Percentiles rank a stretch among this genome's conserved stretches.
Evolutionary conservation across 2,888 invertebrate species (phyloP).

Genomic region (Cylloceria caligata): DNA sequence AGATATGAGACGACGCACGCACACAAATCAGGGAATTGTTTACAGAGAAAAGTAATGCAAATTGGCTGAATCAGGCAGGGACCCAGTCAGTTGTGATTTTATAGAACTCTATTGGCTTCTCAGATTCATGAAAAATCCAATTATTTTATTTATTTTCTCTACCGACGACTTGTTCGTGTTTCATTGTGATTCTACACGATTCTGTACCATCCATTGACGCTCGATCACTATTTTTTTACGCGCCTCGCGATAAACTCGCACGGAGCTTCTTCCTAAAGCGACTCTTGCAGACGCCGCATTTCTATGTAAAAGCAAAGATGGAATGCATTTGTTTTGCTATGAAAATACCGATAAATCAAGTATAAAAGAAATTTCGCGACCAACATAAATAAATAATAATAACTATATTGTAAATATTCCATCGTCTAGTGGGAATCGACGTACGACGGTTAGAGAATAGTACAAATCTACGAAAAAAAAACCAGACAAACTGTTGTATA

Average conservation of each 20-base stretch:
- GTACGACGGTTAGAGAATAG: constrained; percentile 58
- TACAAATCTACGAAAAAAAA: constrained; percentile 51
- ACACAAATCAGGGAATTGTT: constrained; percentile 31
- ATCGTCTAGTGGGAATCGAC: constrained; percentile 37
- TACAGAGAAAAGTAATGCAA: not conserved
- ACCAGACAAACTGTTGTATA: constrained; percentile 51
- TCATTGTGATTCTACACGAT: not conserved
- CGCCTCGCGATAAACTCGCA: constrained; percentile 23
- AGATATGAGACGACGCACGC: not conserved
- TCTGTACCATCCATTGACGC: constrained; percentile 27
- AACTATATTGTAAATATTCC: constrained; percentile 67
- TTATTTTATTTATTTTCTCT: constrained; percentile 12
- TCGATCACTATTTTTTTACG: constrained; percentile 46
- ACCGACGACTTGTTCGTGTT: constrained; percentile 8
- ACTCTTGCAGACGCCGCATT: constrained; percentile 33
- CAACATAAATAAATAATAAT: constrained; percentile 42
- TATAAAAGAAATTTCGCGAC: constrained; percentile 46
- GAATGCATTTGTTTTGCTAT: constrained; percentile 18
- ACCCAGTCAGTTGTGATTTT: constrained; percentile 13
- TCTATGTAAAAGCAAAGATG: constrained; percentile 39
- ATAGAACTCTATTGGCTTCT: constrained; percentile 16
- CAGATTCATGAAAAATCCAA: too few species aligned
- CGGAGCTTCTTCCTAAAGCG: constrained; percentile 11
- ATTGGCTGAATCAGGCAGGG: constrained; percentile 1
- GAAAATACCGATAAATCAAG: constrained; percentile 17